Conservation (phyloP, 2,113 vertebrate species). For the Gorilla gorilla region DNA sequence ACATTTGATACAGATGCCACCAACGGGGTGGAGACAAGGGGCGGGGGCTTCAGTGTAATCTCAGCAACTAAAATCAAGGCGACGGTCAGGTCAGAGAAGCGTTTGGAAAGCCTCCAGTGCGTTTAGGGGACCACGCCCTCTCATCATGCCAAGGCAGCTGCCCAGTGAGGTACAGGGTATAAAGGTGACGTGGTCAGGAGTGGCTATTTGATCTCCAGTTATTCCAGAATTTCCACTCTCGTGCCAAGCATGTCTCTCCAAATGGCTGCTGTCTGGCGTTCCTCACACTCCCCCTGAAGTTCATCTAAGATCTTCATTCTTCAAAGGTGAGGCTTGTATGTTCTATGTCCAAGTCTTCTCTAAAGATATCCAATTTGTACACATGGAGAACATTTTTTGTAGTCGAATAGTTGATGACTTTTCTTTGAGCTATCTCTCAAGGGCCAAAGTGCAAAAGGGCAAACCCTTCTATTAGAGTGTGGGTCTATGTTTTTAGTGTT, state of each 20-base stretch:
- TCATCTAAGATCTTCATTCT: neutral
- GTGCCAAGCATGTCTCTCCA: constrained; percentile 19
- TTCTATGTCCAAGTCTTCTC: neutral
- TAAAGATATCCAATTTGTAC: accelerated
- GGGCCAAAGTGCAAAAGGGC: neutral
- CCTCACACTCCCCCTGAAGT: neutral
- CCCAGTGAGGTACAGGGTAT: neutral
- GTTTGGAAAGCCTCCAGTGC: neutral
- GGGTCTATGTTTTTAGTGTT: accelerated
- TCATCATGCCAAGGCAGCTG: neutral
- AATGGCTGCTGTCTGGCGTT: neutral
- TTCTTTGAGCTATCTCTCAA: neutral
- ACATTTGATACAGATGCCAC: accelerated
- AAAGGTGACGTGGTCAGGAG: constrained; percentile 68
- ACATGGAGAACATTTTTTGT: neutral
- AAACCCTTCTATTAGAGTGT: accelerated
- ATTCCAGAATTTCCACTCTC: constrained; percentile 79
- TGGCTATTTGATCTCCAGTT: constrained; percentile 76
- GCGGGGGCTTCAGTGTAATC: neutral
- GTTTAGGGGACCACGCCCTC: neutral
- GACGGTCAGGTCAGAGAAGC: neutral
- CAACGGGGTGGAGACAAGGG: accelerated
- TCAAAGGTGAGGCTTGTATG: constrained; percentile 48
- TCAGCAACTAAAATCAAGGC: neutral
- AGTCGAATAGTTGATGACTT: neutral